These are phyloP conservation scores for Paramisgurnus dabryanus DNA, from an alignment of 2,113 vertebrate genomes.

Conservation along the genomic window DNA sequence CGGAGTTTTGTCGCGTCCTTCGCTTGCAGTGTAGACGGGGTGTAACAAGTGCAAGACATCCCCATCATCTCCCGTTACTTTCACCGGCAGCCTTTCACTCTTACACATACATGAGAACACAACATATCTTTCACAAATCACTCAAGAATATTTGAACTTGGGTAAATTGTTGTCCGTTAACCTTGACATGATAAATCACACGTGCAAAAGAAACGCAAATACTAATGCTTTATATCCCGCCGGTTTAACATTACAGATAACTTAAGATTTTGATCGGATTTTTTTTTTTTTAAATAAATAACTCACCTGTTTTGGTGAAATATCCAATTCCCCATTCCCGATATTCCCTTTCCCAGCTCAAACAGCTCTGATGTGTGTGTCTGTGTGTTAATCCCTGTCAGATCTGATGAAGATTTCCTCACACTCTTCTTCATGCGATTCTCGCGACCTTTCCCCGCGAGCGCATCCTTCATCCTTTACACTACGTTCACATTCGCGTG, in stretches of 20 bases:
- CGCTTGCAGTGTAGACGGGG: not conserved
- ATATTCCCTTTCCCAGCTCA: conserved; percentile 50
- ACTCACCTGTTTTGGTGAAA: conserved; percentile 77
- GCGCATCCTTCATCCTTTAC: conserved; percentile 61
- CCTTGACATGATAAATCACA: not conserved
- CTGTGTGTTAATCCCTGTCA: conserved; percentile 59
- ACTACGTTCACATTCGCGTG: conserved; percentile 56
- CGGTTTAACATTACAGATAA: too few species aligned
- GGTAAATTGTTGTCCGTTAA: not conserved
- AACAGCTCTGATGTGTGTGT: conserved; percentile 49
- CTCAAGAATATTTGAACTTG: too few species aligned
- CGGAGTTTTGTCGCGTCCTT: not conserved
- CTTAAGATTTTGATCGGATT: not conserved
- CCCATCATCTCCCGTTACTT: conserved; percentile 1
- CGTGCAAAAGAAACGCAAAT: too few species aligned
- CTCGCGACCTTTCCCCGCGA: conserved; percentile 60
- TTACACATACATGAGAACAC: too few species aligned
- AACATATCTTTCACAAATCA: too few species aligned
- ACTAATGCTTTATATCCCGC: too few species aligned
- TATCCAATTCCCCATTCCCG: conserved; percentile 71
- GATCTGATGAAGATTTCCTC: conserved; percentile 66
- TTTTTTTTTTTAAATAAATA: conserved; percentile 38
- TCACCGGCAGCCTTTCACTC: not conserved
- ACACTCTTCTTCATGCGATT: conserved; percentile 50
- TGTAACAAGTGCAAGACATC: conserved; percentile 33